Base-by-base conservation (phyloP, 2,888 invertebrate genomes). In the Mythimna pallens region DNA sequence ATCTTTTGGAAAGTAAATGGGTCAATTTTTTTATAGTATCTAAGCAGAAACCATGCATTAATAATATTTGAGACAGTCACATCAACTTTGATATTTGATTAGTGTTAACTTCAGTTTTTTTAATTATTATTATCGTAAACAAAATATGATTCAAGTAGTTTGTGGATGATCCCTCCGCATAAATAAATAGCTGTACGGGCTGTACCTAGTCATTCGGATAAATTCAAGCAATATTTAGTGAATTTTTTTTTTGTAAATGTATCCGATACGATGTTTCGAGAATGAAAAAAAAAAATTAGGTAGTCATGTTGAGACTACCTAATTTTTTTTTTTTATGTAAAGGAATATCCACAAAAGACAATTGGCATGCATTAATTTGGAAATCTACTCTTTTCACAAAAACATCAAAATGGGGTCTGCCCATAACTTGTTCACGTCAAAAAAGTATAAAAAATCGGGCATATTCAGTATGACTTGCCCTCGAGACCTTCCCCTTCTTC, bases 401-500 rank as follows among this genome's bases (percentile, higher is more conserved):
- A 65, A 65, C 70, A 76, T 43, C 47, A 52, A 68, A 64, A 64
- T 50, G 43, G 68, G 64, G 78, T 71, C 65, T 78, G 72, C 50
- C 64, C 36, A 40, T 61, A 7, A 43, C 55, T 36, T 64, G 63
- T 52, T 57, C 30, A 83, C 73, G 67, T 73, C 34, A 63, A 76
- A 70, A 67, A 88, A 75, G 73, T 84, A 80, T 47, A 57, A 58
- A 81, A 92, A 94, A 93, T 89, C 79, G 94, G 94, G 94, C 95
- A 92, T 94, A 88, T 94, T 93, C 91, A 93, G 92, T 92, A 58
- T 84, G 89, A 96, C 96, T 96, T 96, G 96, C 96, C 96, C 96
- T 95, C 88, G 98, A 97, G 93, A 97, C 97, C 97, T 98, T 98
- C 94, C 97, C 97, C 96, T 98, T 97, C 96, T 98, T 97, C 86